Evolutionary conservation across 2,113 vertebrate genomes (phyloP).

Genomic region (Paraplagusia blochii): DNA sequence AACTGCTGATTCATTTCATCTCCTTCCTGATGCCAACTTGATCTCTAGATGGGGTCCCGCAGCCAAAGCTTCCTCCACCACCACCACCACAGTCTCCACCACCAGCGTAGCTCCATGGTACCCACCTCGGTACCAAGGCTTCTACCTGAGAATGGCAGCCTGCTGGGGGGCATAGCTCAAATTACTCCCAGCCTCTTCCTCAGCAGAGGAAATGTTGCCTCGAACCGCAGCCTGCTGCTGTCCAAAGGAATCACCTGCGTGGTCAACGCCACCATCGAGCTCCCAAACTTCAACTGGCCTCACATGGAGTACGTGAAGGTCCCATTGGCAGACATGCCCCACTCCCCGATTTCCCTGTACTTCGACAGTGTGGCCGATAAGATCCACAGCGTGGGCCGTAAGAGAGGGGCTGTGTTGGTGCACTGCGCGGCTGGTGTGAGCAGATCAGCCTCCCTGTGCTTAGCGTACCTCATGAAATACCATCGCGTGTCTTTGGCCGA

Average conservation of each 20-base stretch:
- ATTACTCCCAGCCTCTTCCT: slow-evolving; percentile 95
- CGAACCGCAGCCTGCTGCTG: slow-evolving; percentile 92
- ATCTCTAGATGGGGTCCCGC: slow-evolving; percentile 86
- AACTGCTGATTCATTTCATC: slow-evolving; percentile 51
- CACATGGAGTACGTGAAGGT: slow-evolving; percentile 96
- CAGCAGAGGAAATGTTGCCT: slow-evolving; percentile 91
- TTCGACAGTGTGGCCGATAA: slow-evolving; percentile 95
- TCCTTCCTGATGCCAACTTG: slow-evolving; percentile 11
- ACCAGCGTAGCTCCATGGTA: slow-evolving; percentile 73
- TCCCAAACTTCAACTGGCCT: slow-evolving; percentile 97
- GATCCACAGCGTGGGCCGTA: slow-evolving; percentile 93
- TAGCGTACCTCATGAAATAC: slow-evolving; percentile 98
- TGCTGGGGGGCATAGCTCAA: slow-evolving; percentile 91
- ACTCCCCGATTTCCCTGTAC: slow-evolving; percentile 92
- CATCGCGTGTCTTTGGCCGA: slow-evolving; percentile 90
- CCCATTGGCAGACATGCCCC: slow-evolving; percentile 92
- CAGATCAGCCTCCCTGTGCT: slow-evolving; percentile 92
- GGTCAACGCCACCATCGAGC: slow-evolving; percentile 95
- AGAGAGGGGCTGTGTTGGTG: slow-evolving; percentile 89
- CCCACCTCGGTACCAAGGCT: slow-evolving; percentile 83
- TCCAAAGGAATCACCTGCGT: slow-evolving; percentile 95
- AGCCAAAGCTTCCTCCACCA: slow-evolving; percentile 84
- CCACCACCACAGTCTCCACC: slow-evolving; percentile 60
- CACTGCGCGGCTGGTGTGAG: slow-evolving; percentile 95
- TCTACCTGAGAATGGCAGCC: slow-evolving; percentile 78